Percentiles rank a stretch among this genome's conserved stretches.
Evolutionary conservation across 2,888 invertebrate species (phyloP).

Genomic region (Geotrupes spiniger): DNA sequence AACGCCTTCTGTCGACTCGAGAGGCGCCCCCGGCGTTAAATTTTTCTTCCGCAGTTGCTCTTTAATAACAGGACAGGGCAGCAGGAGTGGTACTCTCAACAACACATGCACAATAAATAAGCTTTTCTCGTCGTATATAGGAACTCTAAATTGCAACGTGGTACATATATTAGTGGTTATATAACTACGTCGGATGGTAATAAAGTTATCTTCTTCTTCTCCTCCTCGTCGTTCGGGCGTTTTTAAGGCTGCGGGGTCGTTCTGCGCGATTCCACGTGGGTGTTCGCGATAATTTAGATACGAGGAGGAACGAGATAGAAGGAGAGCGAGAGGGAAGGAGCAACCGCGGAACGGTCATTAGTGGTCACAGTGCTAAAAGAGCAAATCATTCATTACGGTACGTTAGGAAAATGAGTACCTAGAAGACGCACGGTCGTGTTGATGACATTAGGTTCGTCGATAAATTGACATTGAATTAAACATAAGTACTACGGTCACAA

Average conservation of each 20-base stretch:
- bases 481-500: too few relatives aligned
- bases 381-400: slow-evolving; percentile 17
- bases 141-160: background rate
- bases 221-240: background rate
- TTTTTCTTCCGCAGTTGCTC: background rate
- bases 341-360: slow-evolving; percentile 14
- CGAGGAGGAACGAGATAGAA: slow-evolving; percentile 2
- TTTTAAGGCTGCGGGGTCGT: slow-evolving; percentile 13
- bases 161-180: slow-evolving; percentile 17
- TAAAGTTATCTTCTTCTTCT: slow-evolving; percentile 26
- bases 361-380: slow-evolving; percentile 14
- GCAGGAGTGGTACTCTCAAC: slow-evolving; percentile 3
- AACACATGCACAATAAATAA: background rate
- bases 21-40: background rate
- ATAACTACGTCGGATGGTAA: slow-evolving; percentile 22
- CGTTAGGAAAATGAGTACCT: slow-evolving; percentile 6
- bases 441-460: background rate
- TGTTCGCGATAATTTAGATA: slow-evolving; percentile 24
- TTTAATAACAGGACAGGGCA: slow-evolving; percentile 4
- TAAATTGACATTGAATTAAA: slow-evolving; percentile 3
- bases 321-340: too few relatives aligned
- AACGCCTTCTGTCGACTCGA: background rate
- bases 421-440: background rate
- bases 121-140: background rate
- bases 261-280: slow-evolving; percentile 22